Base-by-base conservation (phyloP, 1,140 invertebrate species). In the Aphaenogaster rudis region DNA sequence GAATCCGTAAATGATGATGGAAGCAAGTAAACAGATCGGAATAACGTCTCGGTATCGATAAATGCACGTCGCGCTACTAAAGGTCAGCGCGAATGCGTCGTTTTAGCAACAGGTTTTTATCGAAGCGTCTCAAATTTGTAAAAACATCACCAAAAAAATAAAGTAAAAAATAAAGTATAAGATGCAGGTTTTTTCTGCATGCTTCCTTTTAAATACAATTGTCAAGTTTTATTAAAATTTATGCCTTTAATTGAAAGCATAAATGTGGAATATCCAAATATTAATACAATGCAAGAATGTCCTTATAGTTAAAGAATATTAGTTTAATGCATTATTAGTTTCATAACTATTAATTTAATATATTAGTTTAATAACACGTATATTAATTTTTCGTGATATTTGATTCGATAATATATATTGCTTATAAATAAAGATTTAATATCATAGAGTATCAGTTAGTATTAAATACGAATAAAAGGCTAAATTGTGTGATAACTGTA, bases 1-100 rank as follows among this genome's bases (percentile, higher is more conserved):
- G 15, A 63, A 64, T 78, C 42, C 8, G 42, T 78, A 39, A 78
- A 63, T 63, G 39, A 64, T 64, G 57, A 78, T 78, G 42, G 39
- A 78, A 48, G 15, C 15, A 36, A 72, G 28, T 72, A 57, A 74
- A 63, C 21, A 78, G 39, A 63, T 64, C 2, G 7, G n/a, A 76
- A 76, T 76, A 76, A 78, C 39, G 0, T 13, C 21, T 78, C 45
- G 7, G 9, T 21, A 15, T 2, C 57, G 21, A 63, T 78, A 78
- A 78, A 78, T 63, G 15, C n/a, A 42, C 15, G 15, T 28, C 9
- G 13, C 4, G 36, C 28, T 78, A 63, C 5, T 45, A 7, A 59
- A 45, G 36, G 9, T 45, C 13, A 77, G 9, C 21, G 17, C 0
- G 63, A 78, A n/a, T n/a, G 21, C 28, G 39, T 57, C 52, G 36